Evolutionary conservation across 2,888 invertebrate species (phyloP).

Genomic region (Archips crataeganus): DNA sequence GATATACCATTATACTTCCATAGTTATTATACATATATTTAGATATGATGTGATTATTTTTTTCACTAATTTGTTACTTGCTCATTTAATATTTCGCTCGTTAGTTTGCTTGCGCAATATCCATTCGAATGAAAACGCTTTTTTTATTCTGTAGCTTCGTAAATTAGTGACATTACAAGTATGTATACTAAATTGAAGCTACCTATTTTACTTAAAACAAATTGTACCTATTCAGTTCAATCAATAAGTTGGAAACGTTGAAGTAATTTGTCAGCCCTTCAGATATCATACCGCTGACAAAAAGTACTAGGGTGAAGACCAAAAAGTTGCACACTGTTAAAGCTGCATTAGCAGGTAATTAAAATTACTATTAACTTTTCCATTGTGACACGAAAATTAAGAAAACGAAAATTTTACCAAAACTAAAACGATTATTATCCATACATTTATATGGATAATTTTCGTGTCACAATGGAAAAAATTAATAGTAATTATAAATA

Average conservation of each 20-base stretch:
- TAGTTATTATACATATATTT: background rate
- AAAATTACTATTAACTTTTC: too few species aligned
- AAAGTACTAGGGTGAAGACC: too few species aligned
- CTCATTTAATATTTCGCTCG: background rate
- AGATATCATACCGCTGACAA: too few species aligned
- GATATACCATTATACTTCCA: background rate
- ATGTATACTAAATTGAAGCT: background rate
- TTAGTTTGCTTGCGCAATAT: background rate
- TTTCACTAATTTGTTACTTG: background rate
- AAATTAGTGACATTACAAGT: too few species aligned
- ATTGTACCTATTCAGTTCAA: background rate
- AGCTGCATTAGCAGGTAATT: too few species aligned
- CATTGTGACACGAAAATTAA: too few species aligned
- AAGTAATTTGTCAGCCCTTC: background rate
- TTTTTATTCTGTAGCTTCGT: background rate
- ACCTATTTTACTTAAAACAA: background rate
- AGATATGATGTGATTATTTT: conserved; percentile 19
- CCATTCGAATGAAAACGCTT: background rate
- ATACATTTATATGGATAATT: too few species aligned
- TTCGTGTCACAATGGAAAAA: too few species aligned
- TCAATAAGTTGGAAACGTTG: background rate
- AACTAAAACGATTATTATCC: too few species aligned
- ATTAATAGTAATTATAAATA: too few species aligned
- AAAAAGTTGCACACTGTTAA: too few species aligned
- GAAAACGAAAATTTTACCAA: too few species aligned